A percentile compares a stretch with the other conserved stretches of the same genome.
phyloP scores from a whole-genome alignment of 2,797 vertebrate species.

The Gallirallus australis region DNA sequence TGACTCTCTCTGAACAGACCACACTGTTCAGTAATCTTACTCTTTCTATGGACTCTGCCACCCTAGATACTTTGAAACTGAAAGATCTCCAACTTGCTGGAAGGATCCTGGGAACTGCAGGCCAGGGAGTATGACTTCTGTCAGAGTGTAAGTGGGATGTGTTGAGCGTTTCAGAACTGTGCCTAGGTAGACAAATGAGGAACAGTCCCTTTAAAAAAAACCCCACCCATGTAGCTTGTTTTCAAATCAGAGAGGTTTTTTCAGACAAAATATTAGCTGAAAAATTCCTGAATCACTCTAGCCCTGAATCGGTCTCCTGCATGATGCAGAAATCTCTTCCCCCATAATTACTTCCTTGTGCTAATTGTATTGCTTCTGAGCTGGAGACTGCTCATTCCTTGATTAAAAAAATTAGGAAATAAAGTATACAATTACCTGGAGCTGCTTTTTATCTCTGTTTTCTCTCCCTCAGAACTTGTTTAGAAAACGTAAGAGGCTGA shows the following conservation, averaged over 20 bases:
- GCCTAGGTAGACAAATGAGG: neutral
- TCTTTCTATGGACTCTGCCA: neutral
- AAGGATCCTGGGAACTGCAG: neutral
- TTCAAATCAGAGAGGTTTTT: neutral
- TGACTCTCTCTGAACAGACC: neutral
- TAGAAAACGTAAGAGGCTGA: conserved; percentile 27
- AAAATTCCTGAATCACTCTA: neutral
- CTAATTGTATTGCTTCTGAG: conserved; percentile 52
- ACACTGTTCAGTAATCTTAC: neutral
- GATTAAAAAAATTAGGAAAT: conserved; percentile 33
- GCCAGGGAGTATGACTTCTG: neutral
- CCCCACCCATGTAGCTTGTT: neutral
- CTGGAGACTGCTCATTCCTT: conserved; percentile 14
- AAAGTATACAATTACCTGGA: conserved; percentile 12
- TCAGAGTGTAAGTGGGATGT: neutral
- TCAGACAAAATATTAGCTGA: conserved; percentile 14
- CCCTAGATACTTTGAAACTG: neutral
- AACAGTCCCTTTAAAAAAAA: neutral
- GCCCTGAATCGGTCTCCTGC: neutral
- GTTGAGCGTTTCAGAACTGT: neutral
- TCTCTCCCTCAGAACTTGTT: neutral
- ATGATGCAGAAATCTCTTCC: neutral
- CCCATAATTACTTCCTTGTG: conserved; percentile 47
- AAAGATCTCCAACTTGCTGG: neutral
- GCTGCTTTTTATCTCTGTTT: neutral